Conservation (phyloP, 2,888 invertebrate species). For the Ennomos fuscantarius region DNA sequence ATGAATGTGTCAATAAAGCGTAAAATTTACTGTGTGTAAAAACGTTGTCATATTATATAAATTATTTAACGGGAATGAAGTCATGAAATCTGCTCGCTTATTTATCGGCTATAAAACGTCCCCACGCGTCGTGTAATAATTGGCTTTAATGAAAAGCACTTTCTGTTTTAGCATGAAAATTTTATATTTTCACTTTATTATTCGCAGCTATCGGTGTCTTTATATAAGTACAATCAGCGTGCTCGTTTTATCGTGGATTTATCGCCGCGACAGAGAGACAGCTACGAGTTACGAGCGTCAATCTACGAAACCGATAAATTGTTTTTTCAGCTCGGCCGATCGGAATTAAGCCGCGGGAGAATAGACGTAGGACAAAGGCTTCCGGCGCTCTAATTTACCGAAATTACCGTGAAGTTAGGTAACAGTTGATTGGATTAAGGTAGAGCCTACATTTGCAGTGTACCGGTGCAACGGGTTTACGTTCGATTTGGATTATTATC, state of each 20-base stretch:
- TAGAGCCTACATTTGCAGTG: slow-evolving; percentile 41
- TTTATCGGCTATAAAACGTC: slow-evolving; percentile 34
- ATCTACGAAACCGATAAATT: slow-evolving; percentile 45
- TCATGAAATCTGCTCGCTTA: slow-evolving; percentile 31
- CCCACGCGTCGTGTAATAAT: slow-evolving; percentile 33
- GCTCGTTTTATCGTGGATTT: slow-evolving; percentile 40
- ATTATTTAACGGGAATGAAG: slow-evolving; percentile 29
- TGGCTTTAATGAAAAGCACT: slow-evolving; percentile 32
- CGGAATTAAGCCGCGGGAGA: slow-evolving; percentile 38
- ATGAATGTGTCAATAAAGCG: slow-evolving; percentile 7
- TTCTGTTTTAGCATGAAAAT: slow-evolving; percentile 22
- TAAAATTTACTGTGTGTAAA: slow-evolving; percentile 7
- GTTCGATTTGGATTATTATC: slow-evolving; percentile 55
- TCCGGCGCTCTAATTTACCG: slow-evolving; percentile 40
- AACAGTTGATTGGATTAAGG: slow-evolving; percentile 45
- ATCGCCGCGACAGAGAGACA: slow-evolving; percentile 42
- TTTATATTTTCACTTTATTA: slow-evolving; percentile 31
- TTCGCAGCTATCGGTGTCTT: slow-evolving; percentile 25
- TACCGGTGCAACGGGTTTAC: slow-evolving; percentile 49
- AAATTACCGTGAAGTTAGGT: slow-evolving; percentile 41
- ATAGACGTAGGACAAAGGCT: slow-evolving; percentile 41
- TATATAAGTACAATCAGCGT: slow-evolving; percentile 32
- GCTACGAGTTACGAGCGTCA: slow-evolving; percentile 45
- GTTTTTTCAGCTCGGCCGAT: slow-evolving; percentile 44
- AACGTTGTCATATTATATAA: slow-evolving; percentile 11